Percentiles rank a stretch among this genome's conserved stretches.
Conservation (phyloP, 1,140 invertebrate genomes). For the Hypothenemus hampei region DNA sequence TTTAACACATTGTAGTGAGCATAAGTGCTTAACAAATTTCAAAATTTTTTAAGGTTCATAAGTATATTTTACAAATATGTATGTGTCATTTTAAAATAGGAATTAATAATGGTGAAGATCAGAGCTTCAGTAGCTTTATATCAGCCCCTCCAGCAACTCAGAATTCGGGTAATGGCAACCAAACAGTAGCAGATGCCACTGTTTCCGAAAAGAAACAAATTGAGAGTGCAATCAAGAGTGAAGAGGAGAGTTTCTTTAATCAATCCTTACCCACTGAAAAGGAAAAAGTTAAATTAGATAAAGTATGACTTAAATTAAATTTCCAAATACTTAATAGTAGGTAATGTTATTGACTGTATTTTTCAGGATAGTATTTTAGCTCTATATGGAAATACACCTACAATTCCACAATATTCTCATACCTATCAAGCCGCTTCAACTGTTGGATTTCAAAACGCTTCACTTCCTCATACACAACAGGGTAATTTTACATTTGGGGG, state of each 20-base stretch:
- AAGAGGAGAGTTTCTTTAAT: slow-evolving; percentile 88
- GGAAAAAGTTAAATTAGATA: slow-evolving; percentile 74
- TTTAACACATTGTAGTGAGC: neutral
- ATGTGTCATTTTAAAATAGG: too few relatives aligned
- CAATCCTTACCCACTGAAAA: slow-evolving; percentile 69
- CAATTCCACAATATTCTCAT: slow-evolving; percentile 28
- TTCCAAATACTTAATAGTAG: neutral
- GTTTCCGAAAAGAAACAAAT: slow-evolving; percentile 41
- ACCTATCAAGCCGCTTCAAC: slow-evolving; percentile 8
- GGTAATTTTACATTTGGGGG: slow-evolving; percentile 28
- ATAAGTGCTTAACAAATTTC: too few relatives aligned
- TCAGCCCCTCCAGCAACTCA: slow-evolving; percentile 54
- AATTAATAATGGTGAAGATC: slow-evolving; percentile 62
- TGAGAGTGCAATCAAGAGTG: slow-evolving; percentile 57
- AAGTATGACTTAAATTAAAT: slow-evolving; percentile 48
- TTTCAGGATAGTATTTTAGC: slow-evolving; percentile 87
- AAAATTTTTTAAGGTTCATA: too few relatives aligned
- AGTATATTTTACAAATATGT: too few relatives aligned
- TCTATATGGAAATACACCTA: slow-evolving; percentile 65
- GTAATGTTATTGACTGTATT: too few relatives aligned
- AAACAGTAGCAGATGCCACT: slow-evolving; percentile 17
- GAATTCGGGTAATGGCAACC: too few relatives aligned
- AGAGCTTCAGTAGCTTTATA: slow-evolving; percentile 72
- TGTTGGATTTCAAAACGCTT: slow-evolving; percentile 20
- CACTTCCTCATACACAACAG: slow-evolving; percentile 2